These are phyloP conservation scores for Microhierax caerulescens DNA, from an alignment of 2,797 vertebrate genomes.

Conservation along the genomic window DNA sequence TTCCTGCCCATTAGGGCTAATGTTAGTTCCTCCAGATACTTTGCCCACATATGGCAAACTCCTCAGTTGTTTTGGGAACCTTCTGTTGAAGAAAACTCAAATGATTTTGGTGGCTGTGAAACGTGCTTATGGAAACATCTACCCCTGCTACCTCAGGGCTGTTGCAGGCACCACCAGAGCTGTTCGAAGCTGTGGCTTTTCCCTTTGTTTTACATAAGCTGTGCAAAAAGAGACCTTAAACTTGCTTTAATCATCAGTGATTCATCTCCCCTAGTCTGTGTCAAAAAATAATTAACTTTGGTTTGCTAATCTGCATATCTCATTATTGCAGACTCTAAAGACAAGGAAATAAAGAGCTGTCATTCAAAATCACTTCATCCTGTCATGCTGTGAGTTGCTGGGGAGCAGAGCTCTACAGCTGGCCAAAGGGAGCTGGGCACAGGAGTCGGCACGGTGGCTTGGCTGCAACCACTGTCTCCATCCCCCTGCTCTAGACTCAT, in stretches of 20 bases:
- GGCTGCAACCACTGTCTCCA: background rate
- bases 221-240: background rate
- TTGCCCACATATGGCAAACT: background rate
- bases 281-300: slow-evolving; percentile 37
- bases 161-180: background rate
- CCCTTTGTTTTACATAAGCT: background rate
- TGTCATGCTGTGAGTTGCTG: background rate
- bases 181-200: background rate
- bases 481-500: background rate
- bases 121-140: background rate
- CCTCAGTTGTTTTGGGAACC: background rate
- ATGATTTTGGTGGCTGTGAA: background rate
- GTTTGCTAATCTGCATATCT: slow-evolving; percentile 39
- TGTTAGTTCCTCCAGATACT: background rate
- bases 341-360: background rate
- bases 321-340: slow-evolving; percentile 10
- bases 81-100: background rate
- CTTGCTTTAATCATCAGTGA: slow-evolving; percentile 33
- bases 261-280: slow-evolving; percentile 18
- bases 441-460: background rate
- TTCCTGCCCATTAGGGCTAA: background rate
- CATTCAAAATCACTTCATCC: background rate
- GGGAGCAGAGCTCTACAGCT: background rate
- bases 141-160: background rate
- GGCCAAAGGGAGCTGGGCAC: background rate